Evolutionary conservation across 2,113 vertebrate genomes (phyloP).

Genomic region (Verasper variegatus): DNA sequence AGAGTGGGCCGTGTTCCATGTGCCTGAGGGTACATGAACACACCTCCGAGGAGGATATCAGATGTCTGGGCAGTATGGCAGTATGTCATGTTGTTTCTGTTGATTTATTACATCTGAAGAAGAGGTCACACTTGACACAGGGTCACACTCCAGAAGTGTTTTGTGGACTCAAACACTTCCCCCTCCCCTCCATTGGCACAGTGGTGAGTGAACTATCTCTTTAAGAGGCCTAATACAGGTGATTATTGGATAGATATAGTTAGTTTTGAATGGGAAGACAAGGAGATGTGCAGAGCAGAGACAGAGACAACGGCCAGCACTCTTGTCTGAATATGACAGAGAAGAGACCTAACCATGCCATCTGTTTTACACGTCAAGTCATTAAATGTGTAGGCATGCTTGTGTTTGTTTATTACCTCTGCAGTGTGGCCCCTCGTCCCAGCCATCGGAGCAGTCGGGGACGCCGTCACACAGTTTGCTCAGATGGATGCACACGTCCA

Average conservation of each 20-base stretch:
- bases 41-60: too few relatives aligned
- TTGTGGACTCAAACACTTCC: too few relatives aligned
- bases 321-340: not conserved
- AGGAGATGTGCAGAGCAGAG: slow-evolving; percentile 1
- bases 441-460: slow-evolving; percentile 90
- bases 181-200: too few relatives aligned
- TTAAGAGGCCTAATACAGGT: slow-evolving; percentile 34
- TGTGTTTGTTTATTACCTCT: slow-evolving; percentile 82
- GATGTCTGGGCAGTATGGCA: too few relatives aligned
- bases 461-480: slow-evolving; percentile 90
- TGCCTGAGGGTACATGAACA: too few relatives aligned
- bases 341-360: not conserved
- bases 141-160: too few relatives aligned
- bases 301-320: not conserved
- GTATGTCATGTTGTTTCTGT: too few relatives aligned
- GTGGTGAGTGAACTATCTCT: too few relatives aligned
- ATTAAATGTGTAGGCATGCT: not conserved
- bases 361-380: not conserved
- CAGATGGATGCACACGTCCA: slow-evolving; percentile 92
- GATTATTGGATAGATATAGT: slow-evolving; percentile 42
- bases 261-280: slow-evolving; percentile 25
- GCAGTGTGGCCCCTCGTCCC: slow-evolving; percentile 93
- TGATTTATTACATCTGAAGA: too few relatives aligned
- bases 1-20: too few relatives aligned
- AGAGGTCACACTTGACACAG: too few relatives aligned